A percentile compares a stretch with the other conserved stretches of the same genome.
phyloP scores from a whole-genome alignment of 2,797 vertebrate species.

The Balearica regulorum region DNA sequence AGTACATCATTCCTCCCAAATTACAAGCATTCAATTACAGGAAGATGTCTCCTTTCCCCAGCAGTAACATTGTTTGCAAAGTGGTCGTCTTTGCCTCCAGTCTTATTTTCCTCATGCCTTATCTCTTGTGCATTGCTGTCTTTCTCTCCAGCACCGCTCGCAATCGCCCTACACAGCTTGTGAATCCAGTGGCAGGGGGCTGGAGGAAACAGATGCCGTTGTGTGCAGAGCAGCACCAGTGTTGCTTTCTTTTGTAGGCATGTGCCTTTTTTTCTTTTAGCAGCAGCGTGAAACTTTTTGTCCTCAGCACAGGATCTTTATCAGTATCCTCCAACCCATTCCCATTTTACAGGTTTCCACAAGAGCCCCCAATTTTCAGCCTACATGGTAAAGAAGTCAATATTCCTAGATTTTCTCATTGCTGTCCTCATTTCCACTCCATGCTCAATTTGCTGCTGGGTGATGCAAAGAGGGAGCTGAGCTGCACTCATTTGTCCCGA shows the following conservation, averaged over 20 bases:
- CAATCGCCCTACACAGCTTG: background rate
- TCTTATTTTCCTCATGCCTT: background rate
- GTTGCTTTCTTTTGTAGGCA: background rate
- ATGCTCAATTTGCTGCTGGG: slow-evolving; percentile 9
- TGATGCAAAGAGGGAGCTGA: background rate
- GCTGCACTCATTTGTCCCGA: background rate
- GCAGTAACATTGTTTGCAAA: background rate
- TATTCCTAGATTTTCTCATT: background rate
- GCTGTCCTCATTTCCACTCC: slow-evolving; percentile 50
- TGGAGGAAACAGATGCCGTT: background rate
- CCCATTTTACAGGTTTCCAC: background rate
- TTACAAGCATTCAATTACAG: background rate
- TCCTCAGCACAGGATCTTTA: background rate
- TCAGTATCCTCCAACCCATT: background rate
- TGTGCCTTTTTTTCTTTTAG: background rate
- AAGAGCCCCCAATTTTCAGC: background rate
- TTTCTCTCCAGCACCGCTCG: background rate
- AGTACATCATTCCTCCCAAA: background rate
- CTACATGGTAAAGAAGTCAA: background rate
- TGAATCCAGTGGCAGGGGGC: background rate
- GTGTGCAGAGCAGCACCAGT: background rate
- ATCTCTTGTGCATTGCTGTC: background rate
- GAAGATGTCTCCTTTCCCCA: background rate
- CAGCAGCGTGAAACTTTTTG: background rate
- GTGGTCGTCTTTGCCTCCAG: accelerated